phyloP scores from a whole-genome alignment of 2,113 vertebrate genomes.

The Azemiops feae region DNA sequence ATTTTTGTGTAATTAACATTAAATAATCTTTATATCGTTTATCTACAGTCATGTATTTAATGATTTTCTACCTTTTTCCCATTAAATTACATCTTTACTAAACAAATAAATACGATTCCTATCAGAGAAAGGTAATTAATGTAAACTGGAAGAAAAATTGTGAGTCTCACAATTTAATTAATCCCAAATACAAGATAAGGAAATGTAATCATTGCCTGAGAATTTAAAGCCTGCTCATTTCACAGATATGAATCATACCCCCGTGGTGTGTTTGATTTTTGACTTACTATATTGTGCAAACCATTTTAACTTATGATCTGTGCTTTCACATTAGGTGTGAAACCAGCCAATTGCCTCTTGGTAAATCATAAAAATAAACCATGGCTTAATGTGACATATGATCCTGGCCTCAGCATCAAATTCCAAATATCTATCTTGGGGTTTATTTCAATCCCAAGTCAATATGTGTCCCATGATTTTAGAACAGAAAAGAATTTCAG shows the following conservation, averaged over 20 bases:
- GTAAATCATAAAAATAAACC: not conserved
- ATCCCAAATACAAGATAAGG: not conserved
- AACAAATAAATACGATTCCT: not conserved
- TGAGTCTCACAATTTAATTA: not conserved
- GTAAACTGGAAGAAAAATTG: not conserved
- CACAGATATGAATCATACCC: not conserved
- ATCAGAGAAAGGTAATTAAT: not conserved
- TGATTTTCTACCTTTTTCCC: not conserved
- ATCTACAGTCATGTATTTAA: not conserved
- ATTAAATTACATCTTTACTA: not conserved
- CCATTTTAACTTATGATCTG: not conserved
- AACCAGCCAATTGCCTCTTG: not conserved
- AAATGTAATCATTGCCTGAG: not conserved
- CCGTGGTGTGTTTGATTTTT: not conserved
- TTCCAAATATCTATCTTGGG: not conserved
- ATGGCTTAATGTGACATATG: not conserved
- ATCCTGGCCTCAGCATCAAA: not conserved
- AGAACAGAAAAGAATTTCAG: slow-evolving; percentile 39
- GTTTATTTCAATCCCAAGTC: not conserved
- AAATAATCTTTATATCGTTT: not conserved
- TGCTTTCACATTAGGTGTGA: not conserved
- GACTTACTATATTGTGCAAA: not conserved
- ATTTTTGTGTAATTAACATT: not conserved
- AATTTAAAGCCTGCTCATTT: not conserved
- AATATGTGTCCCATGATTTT: not conserved